Evolutionary conservation across 1,140 invertebrate genomes (phyloP), one percentile per base, ranked within the genome.

Genomic region (Ctenoplectra terminalis): DNA sequence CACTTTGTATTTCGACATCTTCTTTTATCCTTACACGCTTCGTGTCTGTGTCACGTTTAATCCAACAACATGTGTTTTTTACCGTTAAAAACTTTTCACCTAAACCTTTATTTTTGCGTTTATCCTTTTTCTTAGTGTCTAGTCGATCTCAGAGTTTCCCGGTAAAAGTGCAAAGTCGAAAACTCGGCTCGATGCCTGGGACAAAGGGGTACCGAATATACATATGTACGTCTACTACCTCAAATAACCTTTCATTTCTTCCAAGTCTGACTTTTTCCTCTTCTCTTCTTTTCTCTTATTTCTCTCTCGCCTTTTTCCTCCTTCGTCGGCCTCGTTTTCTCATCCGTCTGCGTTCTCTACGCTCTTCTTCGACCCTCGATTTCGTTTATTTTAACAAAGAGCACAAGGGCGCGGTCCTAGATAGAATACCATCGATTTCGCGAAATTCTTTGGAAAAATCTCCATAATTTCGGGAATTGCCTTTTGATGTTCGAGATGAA

Each of bases 401-500:
- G 81, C 71, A 70, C 70, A 43, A 82, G 76, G 74, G 69, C 70
- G 84, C 61, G 26, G 50, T 58, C 40, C 48, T 43, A 43, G 61
- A 64, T 84, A 48, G 74, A 77, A 81, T 89, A 90, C 88, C 82
- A 89, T 92, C 90, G 90, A 92, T 91, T 91, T 85, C 78, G 81
- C 87, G 81, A 88, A 90, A 92, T 90, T 92, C 90, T 90, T 91
- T 76, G 89, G 87, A 88, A 92, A 91, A 92, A 93, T 93, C 87
- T 91, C 90, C 92, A 93, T 93, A 93, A 93, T 93, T 93, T 92
- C 79, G 83, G 83, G 82, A 92, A 92, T 93, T 93, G 91, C 86
- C 90, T 92, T 93, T 93, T 92, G 92, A 93, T 92, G 92, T 92
- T 85, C 75, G 81, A 91, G 92, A 93, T 93, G 91, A 93, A 93